Percentiles rank a stretch among this genome's conserved stretches.
Conservation (phyloP, 2,888 invertebrate species). For the Pseudoips prasinana region DNA sequence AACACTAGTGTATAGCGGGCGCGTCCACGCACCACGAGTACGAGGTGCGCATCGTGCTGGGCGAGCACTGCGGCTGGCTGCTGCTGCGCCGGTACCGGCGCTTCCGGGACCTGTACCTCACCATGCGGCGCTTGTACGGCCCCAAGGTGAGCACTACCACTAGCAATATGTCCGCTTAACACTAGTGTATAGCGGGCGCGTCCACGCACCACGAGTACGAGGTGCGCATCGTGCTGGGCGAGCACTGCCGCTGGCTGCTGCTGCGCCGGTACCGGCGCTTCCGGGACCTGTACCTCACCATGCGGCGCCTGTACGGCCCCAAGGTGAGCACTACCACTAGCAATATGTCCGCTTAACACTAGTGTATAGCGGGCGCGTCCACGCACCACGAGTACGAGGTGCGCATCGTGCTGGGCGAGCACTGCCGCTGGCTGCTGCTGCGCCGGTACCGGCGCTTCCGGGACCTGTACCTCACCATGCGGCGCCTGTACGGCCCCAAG, state of each 20-base stretch:
- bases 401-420: too few species aligned
- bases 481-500: too few species aligned
- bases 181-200: too few species aligned
- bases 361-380: too few species aligned
- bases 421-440: too few species aligned
- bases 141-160: conserved; percentile 81
- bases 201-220: too few species aligned
- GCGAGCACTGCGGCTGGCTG: conserved; percentile 86
- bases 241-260: conserved; percentile 87
- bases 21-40: conserved; percentile 94
- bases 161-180: too few species aligned
- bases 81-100: conserved; percentile 92
- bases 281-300: conserved; percentile 90
- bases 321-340: conserved; percentile 79
- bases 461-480: too few species aligned
- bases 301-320: conserved; percentile 90
- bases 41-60: conserved; percentile 89
- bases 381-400: too few species aligned
- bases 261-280: conserved; percentile 93
- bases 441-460: too few species aligned
- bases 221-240: conserved; percentile 87
- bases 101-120: conserved; percentile 92
- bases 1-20: too few species aligned
- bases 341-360: too few species aligned
- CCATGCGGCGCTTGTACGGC: conserved; percentile 90